A percentile compares a stretch with the other conserved stretches of the same genome.
Evolutionary conservation across 2,113 vertebrate genomes (phyloP).

Genomic region (Pampusana beccarii): DNA sequence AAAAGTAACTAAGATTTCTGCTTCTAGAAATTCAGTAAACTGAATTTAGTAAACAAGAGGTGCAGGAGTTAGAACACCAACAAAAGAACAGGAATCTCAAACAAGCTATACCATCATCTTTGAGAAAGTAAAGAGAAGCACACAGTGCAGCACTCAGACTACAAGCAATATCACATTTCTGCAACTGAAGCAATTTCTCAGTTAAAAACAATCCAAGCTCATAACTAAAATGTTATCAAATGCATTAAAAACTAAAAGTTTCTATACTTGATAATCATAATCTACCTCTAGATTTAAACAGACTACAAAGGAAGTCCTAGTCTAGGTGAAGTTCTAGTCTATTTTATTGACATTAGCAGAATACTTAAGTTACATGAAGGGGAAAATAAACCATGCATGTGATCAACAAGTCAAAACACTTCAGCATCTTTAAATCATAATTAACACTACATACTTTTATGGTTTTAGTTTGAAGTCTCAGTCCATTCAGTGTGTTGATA

Average conservation of each 20-base stretch:
- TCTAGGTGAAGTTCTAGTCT: not conserved
- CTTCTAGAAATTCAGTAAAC: not conserved
- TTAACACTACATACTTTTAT: conserved; percentile 88
- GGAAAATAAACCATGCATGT: not conserved
- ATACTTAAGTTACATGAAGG: not conserved
- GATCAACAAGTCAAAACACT: not conserved
- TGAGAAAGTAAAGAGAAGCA: not conserved
- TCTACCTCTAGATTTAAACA: not conserved
- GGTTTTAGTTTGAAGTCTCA: conserved; percentile 99
- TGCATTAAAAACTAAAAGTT: accelerated
- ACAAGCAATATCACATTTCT: not conserved
- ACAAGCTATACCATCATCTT: not conserved
- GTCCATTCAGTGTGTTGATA: conserved; percentile 96
- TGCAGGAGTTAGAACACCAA: not conserved
- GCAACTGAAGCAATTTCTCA: not conserved
- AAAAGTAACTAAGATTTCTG: not conserved
- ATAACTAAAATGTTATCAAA: not conserved
- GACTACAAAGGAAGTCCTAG: not conserved
- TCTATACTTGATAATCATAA: not conserved
- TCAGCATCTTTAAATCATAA: not conserved
- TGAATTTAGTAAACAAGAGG: not conserved
- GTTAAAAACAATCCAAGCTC: not conserved
- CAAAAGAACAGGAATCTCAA: not conserved
- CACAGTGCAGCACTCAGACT: not conserved
- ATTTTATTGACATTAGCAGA: not conserved